Base-by-base conservation (phyloP, 1,140 invertebrate species). In the Megathymus violae region DNA sequence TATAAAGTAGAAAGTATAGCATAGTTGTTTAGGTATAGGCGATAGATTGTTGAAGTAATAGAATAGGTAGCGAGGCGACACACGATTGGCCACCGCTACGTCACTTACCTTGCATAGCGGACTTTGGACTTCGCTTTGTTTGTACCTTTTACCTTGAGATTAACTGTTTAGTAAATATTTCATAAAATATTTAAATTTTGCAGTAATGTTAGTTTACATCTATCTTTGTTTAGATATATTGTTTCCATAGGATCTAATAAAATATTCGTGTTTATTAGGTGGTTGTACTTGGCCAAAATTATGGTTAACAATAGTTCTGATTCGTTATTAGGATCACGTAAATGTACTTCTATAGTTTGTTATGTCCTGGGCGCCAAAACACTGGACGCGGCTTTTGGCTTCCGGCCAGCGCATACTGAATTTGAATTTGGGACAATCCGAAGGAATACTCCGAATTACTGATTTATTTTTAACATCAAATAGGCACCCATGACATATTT, bases 111-210 rank as follows among this genome's bases (percentile, higher is more conserved):
- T 81, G 80, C 66, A 86, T 89, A 80, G 80, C 66, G 88, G 88
- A 90, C 88, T 90, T 90, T 90, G 85, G 77, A 90, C 88, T 76
- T 76, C 64, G 74, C 76, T 81, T 83, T 77, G 79, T 80, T 75
- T 76, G 79, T 10, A 11, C 34, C 10, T 36, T 76, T 73, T 68
- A 76, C 72, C 78, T 77, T 69, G 76, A 74, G 76, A 78, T 69
- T 75, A 62, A 47, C 51, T 41, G 68, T 62, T 54, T 58, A 67
- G 69, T 62, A 61, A 66, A 36, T 59, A 50, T 62, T 34, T 41
- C 22, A 34, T 11, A 51, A 5, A 47, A 65, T 50, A 11, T 41
- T 52, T 15, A 43, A 63, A 17, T 31, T 31, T 6, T 36, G 11
- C 10, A 36, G 11, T 36, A 36, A 11, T 10, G 11, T 36, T 1